Evolutionary conservation across 2,113 vertebrate species (phyloP), one percentile per base, ranked within the genome.

Genomic region (Paradisaea rubra): DNA sequence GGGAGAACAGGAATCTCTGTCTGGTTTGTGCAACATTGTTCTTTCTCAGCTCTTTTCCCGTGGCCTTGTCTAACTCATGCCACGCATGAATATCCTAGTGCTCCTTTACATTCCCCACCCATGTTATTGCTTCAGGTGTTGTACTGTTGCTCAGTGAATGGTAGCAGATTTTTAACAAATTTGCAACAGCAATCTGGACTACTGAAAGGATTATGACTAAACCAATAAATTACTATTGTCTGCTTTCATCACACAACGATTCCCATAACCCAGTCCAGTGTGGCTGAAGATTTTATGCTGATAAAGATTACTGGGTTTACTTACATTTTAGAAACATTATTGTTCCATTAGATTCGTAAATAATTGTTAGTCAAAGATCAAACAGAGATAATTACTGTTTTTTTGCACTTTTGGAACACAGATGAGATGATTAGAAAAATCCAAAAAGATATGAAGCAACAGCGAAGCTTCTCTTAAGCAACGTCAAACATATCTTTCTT

Each of bases 141-240:
- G 74, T 69, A 56, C 81, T 77, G 30, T 49, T 80, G 88, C 86
- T 95, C 88, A 61, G 96, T 93, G 86, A 94, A 94, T 94, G 96
- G 87, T 89, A 96, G 90, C 94, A 97, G 96, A 95, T 95, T 96
- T 94, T 91, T 91, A 88, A 93, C 79, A 96, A 96, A 94, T 95
- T 95, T 92, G 91, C 96, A 97, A 86, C 95, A 97, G 91, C 89
- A 57, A 33, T 93, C 89, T 91, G 95, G 94, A 93, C 95, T 95
- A 96, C 88, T 93, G 96, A 96, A 95, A 81, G 95, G 94, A 94
- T 93, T 93, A 94, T 94, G 96, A 96, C 78, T 95, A 91, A 86
- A 80, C 91, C 94, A 96, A 95, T 91, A 82, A 86, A 71, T 85
- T 93, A 70, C 68, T 95, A 73, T 95, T 97, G 97, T 97, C 94